Percentiles rank a stretch among this genome's conserved stretches.
These are phyloP conservation scores for Nanorana parkeri DNA, from an alignment of 2,113 vertebrate genomes.

Conservation along the genomic window DNA sequence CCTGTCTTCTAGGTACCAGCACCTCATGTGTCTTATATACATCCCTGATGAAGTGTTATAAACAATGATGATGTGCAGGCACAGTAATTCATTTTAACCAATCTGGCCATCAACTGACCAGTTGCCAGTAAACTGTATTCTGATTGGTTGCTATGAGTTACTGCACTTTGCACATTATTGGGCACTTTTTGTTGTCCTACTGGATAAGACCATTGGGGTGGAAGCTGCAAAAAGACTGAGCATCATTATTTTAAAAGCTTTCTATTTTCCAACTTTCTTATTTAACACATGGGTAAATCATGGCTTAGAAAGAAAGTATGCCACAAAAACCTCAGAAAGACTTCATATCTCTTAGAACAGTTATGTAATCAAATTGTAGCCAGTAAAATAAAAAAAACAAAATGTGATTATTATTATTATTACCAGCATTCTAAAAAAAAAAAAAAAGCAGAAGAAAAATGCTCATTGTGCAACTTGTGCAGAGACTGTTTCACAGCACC, in stretches of 20 bases:
- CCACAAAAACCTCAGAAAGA: not conserved
- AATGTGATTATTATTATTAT: slow-evolving; percentile 46
- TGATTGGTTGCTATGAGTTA: too few species aligned
- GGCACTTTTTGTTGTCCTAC: too few species aligned
- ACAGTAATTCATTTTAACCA: too few species aligned
- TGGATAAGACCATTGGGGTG: too few species aligned
- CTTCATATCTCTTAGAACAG: slow-evolving; percentile 22
- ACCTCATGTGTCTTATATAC: too few species aligned
- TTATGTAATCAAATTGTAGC: slow-evolving; percentile 8
- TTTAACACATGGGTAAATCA: not conserved
- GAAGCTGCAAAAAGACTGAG: too few species aligned
- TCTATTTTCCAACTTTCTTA: not conserved
- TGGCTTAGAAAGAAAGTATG: not conserved
- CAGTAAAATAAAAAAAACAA: slow-evolving; percentile 8
- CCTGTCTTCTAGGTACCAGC: too few species aligned
- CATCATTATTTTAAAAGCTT: not conserved
- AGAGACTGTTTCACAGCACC: slow-evolving; percentile 29
- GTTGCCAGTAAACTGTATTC: too few species aligned
- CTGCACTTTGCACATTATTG: too few species aligned
- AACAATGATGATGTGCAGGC: too few species aligned
- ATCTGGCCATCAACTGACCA: too few species aligned
- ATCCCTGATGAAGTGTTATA: too few species aligned
- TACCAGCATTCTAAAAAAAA: slow-evolving; percentile 16
- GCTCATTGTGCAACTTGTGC: slow-evolving; percentile 40
- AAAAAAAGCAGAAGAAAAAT: slow-evolving; percentile 13